Base-by-base conservation (phyloP, 2,888 invertebrate genomes). In the Aphidoletes aphidimyza region DNA sequence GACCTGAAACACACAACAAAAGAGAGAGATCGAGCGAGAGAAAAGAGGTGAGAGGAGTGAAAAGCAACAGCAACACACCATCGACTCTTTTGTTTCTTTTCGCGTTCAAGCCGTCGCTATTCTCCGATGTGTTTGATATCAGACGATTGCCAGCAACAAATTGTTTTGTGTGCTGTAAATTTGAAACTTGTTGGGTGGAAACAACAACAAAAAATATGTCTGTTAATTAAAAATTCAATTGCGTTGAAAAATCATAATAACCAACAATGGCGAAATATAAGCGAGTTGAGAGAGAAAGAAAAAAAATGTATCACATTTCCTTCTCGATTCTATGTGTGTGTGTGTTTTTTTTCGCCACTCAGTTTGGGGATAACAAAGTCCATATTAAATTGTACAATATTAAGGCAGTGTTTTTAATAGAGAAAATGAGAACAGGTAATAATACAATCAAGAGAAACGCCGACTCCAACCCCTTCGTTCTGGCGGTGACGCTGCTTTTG, bases 161-260 rank as follows among this genome's bases (percentile, higher is more conserved):
- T 69, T 69, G 14, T 30, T 69, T n/a, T n/a, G n/a, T 14, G 34
- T 69, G 69, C 34, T 34, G n/a, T 34, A n/a, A n/a, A n/a, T 69
- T 17, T 22, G 3, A 54, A 54, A n/a, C n/a, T n/a, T n/a, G n/a
- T 22, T 54, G n/a, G 22, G 54, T n/a, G n/a, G n/a, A n/a, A n/a
- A 54, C n/a, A 22, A 22, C 9, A 34, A 17, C 34, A 81, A 81
- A 81, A 81, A 81, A n/a, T n/a, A n/a, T n/a, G n/a, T 81, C 81
- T 81, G 81, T 81, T 81, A 81, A 81, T 81, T 81, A 81, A 81
- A 81, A 81, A 81, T 81, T 81, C 81, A 81, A 81, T 81, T 81
- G 81, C 37, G 81, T 81, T 81, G 81, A 81, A 81, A 81, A 81
- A 37, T 81, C 37, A 37, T 81, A 37, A 81, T 37, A n/a, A 81